Base-by-base conservation (phyloP, 2,797 vertebrate species). In the Phalanger gymnotis region DNA sequence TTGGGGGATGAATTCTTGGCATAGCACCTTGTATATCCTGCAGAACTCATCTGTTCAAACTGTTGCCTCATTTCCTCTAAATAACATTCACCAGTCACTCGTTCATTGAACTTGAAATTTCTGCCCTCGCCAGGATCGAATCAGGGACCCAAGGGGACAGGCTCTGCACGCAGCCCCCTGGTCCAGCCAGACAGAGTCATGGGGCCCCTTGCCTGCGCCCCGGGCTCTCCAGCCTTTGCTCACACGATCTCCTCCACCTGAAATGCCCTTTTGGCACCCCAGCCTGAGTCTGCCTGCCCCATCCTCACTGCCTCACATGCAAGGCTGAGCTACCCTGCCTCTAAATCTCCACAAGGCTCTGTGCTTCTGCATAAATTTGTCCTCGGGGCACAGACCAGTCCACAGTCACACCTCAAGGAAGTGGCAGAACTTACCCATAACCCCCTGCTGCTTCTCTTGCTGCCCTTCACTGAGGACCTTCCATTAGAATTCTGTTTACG, bases 51-150 rank as follows among this genome's bases (percentile, higher is more conserved):
- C 58, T 95, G 54, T 81, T 53, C 10, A 94, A 96, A 95, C 1
- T 73, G 57, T 31, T 96, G 92, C 56, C 96, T 81, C 0, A 73
- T 95, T 98, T 96, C 94, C 94, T 97, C 73, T 81, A 94, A 95
- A 91, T 54, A 93, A 91, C 0, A 53, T 30, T 93, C 96, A 92
- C 0, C 0, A 9, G 56, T 27, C 89, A 27, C 28, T 47, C 57
- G 92, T 92, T 95, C 61, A 47, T 93, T 93, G 90, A 91, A 54
- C 4, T 1, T 90, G 25, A 7, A 97, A 96, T 30, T 10, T 73
- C 51, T 81, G 66, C 19, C 91, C 73, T 81, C 9, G 31, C 56
- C 55, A 93, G 89, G 95, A 94, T 90, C 89, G 55, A 54, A 16
- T 94, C 47, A 94, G 81, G 53, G 96, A 58, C 0, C 40, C 53